A percentile compares a stretch with the other conserved stretches of the same genome.
Evolutionary conservation across 2,113 vertebrate genomes (phyloP).

Genomic region (Phaethornis superciliosus): DNA sequence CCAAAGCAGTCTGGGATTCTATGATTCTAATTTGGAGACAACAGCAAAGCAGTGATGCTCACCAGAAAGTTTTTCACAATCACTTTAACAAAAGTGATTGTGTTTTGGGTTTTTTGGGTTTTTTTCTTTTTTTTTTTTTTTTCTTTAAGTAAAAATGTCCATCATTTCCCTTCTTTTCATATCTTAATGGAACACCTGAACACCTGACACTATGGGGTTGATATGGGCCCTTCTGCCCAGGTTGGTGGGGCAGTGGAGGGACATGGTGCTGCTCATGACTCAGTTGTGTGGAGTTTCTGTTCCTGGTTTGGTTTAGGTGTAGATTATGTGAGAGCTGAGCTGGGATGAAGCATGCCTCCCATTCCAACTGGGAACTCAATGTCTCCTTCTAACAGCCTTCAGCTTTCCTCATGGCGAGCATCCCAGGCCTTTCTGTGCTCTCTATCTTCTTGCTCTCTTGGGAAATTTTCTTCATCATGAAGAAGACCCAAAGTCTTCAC

Average conservation of each 20-base stretch:
- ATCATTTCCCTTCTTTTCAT: background rate
- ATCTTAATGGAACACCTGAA: background rate
- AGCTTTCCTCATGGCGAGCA: conserved; percentile 67
- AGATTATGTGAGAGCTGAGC: conserved; percentile 36
- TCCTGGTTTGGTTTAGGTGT: conserved; percentile 38
- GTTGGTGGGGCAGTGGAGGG: background rate
- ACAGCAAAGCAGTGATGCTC: background rate
- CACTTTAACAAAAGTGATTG: background rate
- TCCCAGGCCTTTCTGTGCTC: conserved; percentile 68
- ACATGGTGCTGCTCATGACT: background rate
- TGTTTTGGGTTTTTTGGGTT: no score
- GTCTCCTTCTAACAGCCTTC: conserved; percentile 66
- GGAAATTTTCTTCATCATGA: conserved; percentile 73
- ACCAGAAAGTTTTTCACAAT: background rate
- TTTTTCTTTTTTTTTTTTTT: accelerated
- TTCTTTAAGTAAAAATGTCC: background rate
- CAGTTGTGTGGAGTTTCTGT: background rate
- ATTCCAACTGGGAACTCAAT: background rate
- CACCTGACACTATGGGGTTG: no score
- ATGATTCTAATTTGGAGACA: background rate
- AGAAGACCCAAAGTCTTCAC: conserved; percentile 57
- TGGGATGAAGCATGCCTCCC: conserved; percentile 45
- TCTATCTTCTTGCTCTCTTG: conserved; percentile 55
- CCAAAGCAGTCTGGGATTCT: no score
- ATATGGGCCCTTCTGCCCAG: background rate